Evolutionary conservation across 1,140 invertebrate species (phyloP), one percentile per base, ranked within the genome.

Genomic region (Daktulosphaira vitifoliae): DNA sequence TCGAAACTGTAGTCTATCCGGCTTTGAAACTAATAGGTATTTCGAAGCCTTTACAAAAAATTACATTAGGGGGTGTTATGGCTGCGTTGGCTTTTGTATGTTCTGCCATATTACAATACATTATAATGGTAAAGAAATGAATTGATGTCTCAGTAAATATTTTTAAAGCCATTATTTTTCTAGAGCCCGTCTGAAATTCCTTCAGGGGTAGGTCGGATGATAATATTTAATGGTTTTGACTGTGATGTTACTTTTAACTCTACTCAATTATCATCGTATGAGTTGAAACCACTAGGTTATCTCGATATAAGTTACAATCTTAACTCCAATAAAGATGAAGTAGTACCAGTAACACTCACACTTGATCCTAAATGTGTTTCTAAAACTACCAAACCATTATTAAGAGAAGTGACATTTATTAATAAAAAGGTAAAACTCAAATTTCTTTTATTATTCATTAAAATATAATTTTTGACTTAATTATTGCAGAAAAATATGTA

Each of bases 11-110:
- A 3, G 71, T 84, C 4, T 85, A 84, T 71, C 74, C 74, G 7
- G 23, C 69, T 7, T 66, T 76, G 18, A 67, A 39, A 16, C 72
- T 70, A 44, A 70, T 70, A 22, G 65, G 67, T 0, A 66, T 74
- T 20, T 75, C 56, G 39, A 75, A 71, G 53, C 81, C 82, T 1
- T 72, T 87, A 18, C 79, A 82, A 66, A 76, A 81, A 69, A 83
- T 87, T 73, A 73, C 77, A 2, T 70, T 80, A 5, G 87, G 88
- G 25, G 85, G 86, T 52, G 69, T 85, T 16, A 71, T 90, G 13
- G 82, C 83, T 20, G 80, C 79, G 15, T n/a, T 81, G 5, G 77
- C 87, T 0, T 89, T 90, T 71, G 71, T 86, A 4, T 74, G 83
- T 26, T 84, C 87, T 15, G 87, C 78, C 25, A 54, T 83, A 52